Evolutionary conservation across 2,888 invertebrate species (phyloP), one percentile per base, ranked within the genome.

Genomic region (Agrochola circellaris): DNA sequence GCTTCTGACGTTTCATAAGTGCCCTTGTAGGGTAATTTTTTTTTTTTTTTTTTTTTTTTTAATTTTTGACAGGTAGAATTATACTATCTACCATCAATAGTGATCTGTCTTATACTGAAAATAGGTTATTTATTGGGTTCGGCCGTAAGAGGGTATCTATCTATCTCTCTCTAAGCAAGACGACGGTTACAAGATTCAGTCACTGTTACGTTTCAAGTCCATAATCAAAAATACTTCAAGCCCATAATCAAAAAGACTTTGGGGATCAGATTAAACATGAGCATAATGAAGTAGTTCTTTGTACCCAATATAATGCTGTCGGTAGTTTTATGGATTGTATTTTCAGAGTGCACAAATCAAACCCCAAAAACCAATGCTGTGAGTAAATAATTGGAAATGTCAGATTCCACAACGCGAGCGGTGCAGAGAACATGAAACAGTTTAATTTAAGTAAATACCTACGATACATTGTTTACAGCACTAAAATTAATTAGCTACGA

Each of bases 401-500:
- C 62, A 26, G 15, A 23, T 60, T 56, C 26, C 38, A 45, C n/a
- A 62, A 54, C 38, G 23, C 66, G 34, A 45, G n/a, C 26, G 15
- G 2, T 9, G 15, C 58, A 26, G 4, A 11, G 1, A 13, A 48
- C 58, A 30, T 70, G 61, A 73, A 60, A 79, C 62, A 62, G 61
- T 70, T 77, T 66, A 34, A 64, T 42, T 51, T 62, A 67, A 58
- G 23, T 58, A 72, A 83, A 78, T 38, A n/a, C n/a, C n/a, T n/a
- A 54, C 45, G 42, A n/a, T 26, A 26, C 45, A 60, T 51, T 65
- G 80, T 73, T 71, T 60, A 70, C 69, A 54, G n/a, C 48, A 38
- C 26, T 45, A n/a, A 68, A 54, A 83, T 86, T 65, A 83, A 77
- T 82, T 61, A 72, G 42, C 30, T 51, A 23, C 60, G 48, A 70